A percentile compares a stretch with the other conserved stretches of the same genome.
These are phyloP conservation scores for Asbolus verrucosus DNA, from an alignment of 1,140 invertebrate species.

Conservation along the genomic window DNA sequence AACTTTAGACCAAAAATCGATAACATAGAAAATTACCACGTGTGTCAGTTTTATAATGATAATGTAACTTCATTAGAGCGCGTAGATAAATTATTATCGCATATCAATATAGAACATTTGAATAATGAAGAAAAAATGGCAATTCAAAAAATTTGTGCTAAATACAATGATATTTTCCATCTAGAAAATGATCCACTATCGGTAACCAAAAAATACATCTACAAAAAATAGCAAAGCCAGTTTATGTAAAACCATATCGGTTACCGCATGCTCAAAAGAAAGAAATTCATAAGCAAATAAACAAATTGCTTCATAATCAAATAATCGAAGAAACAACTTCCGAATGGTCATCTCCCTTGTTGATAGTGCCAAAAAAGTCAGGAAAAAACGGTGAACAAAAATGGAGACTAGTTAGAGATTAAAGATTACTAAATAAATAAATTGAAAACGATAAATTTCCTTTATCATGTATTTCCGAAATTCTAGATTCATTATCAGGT, in stretches of 20 bases:
- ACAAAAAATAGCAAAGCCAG: conserved; percentile 52
- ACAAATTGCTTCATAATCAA: no score
- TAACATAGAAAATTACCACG: conserved; percentile 43
- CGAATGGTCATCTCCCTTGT: no score
- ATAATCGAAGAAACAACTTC: no score
- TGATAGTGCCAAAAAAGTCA: conserved; percentile 52
- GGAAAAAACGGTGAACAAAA: conserved; percentile 38
- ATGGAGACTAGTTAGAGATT: conserved; percentile 56
- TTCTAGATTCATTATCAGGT: conserved; percentile 49
- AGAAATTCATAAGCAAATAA: no score
- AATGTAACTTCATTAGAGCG: conserved; percentile 31
- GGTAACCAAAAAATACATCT: conserved; percentile 53
- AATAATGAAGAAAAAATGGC: no score
- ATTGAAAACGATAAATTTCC: conserved; percentile 63
- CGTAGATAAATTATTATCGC: conserved; percentile 36
- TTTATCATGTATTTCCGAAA: conserved; percentile 60
- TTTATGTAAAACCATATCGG: no score
- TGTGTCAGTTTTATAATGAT: conserved; percentile 39
- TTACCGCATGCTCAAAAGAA: no score
- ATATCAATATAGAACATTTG: conserved; percentile 54
- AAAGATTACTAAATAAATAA: conserved; percentile 54
- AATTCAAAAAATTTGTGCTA: conserved; percentile 55
- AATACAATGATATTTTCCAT: conserved; percentile 58
- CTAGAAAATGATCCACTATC: conserved; percentile 54
- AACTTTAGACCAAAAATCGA: conserved; percentile 48